These are phyloP conservation scores for Labeo rohita DNA, from an alignment of 2,113 vertebrate genomes.

Conservation along the genomic window DNA sequence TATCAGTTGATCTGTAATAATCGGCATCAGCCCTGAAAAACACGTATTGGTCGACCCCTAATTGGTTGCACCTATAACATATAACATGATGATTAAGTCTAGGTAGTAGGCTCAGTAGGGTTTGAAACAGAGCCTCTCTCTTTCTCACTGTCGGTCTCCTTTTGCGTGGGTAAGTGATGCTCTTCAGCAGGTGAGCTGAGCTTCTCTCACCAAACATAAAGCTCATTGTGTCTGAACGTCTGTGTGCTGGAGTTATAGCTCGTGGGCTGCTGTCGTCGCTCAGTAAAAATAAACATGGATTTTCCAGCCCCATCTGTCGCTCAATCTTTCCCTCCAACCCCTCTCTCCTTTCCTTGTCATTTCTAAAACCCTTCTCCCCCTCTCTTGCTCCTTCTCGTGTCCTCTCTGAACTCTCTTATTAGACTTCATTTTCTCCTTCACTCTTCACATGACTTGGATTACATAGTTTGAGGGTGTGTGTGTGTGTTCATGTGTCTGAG, in stretches of 20 bases:
- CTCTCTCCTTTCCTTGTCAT: conserved; percentile 24
- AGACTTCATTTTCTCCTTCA: conserved; percentile 29
- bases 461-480: conserved; percentile 16
- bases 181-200: conserved; percentile 34
- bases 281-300: conserved; percentile 45
- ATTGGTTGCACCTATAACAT: background rate
- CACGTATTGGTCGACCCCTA: no score
- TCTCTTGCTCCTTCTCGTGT: conserved; percentile 16
- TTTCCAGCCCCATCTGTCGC: conserved; percentile 48
- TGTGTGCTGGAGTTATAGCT: background rate
- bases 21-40: no score
- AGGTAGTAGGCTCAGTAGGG: background rate
- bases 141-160: background rate
- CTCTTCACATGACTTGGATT: conserved; percentile 43
- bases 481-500: background rate
- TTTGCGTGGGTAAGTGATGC: conserved; percentile 2
- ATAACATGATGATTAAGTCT: background rate
- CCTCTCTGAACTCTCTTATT: conserved; percentile 36
- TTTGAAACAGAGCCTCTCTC: background rate
- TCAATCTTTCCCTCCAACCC: background rate
- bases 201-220: conserved; percentile 12
- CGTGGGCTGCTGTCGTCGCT: background rate
- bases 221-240: conserved; percentile 15
- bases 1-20: no score
- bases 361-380: conserved; percentile 7